phyloP scores from a whole-genome alignment of 2,113 vertebrate species.

The Scortum barcoo region DNA sequence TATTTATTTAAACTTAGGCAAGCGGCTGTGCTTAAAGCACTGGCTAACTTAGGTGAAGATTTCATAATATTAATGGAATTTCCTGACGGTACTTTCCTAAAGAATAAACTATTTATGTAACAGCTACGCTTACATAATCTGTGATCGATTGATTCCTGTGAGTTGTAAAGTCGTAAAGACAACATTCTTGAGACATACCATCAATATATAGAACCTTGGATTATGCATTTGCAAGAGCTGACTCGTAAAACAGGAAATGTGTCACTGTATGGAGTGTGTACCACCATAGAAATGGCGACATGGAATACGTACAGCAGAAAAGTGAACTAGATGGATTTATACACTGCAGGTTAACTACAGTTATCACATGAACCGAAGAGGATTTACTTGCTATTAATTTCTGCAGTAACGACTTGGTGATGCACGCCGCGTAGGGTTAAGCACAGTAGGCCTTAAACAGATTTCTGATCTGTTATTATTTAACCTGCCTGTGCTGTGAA shows the following conservation, averaged over 20 bases:
- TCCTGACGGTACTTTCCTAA: neutral
- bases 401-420: conserved; percentile 15
- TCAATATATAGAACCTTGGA: neutral
- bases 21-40: neutral
- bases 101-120: neutral
- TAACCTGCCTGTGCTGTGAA: conserved; percentile 85
- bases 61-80: neutral
- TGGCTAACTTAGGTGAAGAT: neutral
- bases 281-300: neutral
- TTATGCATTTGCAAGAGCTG: neutral
- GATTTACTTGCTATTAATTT: conserved; percentile 60
- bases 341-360: neutral
- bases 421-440: conserved; percentile 8
- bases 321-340: neutral
- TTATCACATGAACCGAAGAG: neutral
- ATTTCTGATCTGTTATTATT: conserved; percentile 70
- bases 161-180: neutral
- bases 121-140: conserved; percentile 1
- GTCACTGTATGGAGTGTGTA: neutral
- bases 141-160: neutral
- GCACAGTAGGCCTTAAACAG: conserved; percentile 58
- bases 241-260: neutral
- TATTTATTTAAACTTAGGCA: neutral
- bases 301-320: neutral
- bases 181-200: neutral